Conservation (phyloP, 2,113 vertebrate species). For the Phaethon lepturus region DNA sequence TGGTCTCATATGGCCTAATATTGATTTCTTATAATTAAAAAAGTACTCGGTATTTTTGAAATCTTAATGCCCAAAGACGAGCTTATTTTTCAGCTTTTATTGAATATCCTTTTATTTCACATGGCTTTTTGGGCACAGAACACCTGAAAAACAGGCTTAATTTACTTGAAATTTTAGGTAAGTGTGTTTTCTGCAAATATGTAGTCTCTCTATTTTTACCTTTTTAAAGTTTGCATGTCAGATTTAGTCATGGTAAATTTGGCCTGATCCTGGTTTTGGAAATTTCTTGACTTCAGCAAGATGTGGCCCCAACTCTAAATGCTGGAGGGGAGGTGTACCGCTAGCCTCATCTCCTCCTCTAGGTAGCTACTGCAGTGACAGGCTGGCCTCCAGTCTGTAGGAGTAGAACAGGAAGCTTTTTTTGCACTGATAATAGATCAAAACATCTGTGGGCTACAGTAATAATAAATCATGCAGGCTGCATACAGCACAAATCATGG, state of each 20-base stretch:
- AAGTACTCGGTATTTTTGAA: background rate
- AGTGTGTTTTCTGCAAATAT: background rate
- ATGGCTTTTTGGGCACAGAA: background rate
- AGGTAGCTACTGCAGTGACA: background rate
- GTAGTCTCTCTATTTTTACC: background rate
- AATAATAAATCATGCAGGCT: background rate
- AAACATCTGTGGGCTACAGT: background rate
- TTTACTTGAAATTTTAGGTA: background rate
- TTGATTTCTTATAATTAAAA: background rate
- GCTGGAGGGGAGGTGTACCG: background rate
- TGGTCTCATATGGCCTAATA: background rate
- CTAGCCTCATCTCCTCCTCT: background rate
- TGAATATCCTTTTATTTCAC: background rate
- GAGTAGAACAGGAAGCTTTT: background rate
- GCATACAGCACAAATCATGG: background rate
- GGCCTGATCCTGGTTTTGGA: background rate
- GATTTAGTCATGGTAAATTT: background rate
- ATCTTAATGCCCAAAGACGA: background rate
- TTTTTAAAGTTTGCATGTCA: background rate
- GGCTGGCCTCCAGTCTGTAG: background rate
- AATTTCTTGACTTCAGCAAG: background rate
- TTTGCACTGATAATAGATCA: background rate
- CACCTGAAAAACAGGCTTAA: background rate
- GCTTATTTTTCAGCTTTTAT: background rate
- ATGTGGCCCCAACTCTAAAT: background rate